Percentiles rank a stretch among this genome's conserved stretches.
Conservation (phyloP, 2,113 vertebrate species). For the Oreotrochilus melanogaster region DNA sequence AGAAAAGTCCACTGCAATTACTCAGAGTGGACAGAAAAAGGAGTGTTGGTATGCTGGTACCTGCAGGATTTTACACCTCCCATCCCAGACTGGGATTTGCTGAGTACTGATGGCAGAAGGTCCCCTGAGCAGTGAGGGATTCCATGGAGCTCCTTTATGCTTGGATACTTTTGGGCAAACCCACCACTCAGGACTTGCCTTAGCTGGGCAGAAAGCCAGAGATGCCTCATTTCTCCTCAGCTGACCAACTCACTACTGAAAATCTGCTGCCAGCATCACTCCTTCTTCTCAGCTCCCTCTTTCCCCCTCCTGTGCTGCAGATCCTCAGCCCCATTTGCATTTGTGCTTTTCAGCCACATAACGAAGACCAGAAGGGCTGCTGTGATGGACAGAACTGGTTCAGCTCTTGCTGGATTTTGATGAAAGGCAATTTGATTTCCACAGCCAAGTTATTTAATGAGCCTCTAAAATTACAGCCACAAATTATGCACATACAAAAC, state of each 20-base stretch:
- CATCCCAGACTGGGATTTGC: background rate
- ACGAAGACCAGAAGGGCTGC: slow-evolving; percentile 67
- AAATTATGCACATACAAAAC: slow-evolving; percentile 75
- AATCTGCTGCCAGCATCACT: background rate
- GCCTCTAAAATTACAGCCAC: slow-evolving; percentile 73
- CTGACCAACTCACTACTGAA: background rate
- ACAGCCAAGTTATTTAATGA: slow-evolving; percentile 75
- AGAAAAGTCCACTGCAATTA: background rate
- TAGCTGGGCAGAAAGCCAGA: background rate
- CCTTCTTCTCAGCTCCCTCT: background rate
- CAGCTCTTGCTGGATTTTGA: slow-evolving; percentile 70
- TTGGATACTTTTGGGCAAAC: background rate
- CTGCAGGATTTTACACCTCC: background rate
- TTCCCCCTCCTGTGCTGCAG: background rate
- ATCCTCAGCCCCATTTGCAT: slow-evolving; percentile 3
- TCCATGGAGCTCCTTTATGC: accelerated
- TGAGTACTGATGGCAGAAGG: background rate
- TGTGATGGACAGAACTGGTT: slow-evolving; percentile 64
- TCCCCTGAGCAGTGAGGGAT: background rate
- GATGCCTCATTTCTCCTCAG: background rate
- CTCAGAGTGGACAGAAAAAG: background rate
- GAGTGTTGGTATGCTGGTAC: background rate
- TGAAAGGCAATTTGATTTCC: slow-evolving; percentile 73
- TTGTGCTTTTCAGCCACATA: slow-evolving; percentile 39
- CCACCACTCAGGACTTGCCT: background rate